Percentiles rank a stretch among this genome's conserved stretches.
Conservation (phyloP, 2,888 invertebrate genomes). For the Melipona bicolor region DNA sequence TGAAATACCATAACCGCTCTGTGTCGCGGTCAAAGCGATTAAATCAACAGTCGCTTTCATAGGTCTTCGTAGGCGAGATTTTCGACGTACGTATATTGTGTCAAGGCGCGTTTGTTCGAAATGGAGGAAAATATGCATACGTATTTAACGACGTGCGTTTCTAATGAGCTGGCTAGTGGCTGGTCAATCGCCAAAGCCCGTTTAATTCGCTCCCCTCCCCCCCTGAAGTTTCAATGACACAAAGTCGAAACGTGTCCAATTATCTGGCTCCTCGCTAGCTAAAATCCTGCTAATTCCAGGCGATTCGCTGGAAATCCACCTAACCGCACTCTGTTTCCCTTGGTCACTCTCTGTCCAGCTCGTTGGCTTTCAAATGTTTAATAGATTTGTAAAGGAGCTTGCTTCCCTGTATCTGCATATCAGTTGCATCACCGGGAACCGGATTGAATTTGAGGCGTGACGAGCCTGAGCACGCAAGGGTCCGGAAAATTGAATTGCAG, state of each 20-base stretch:
- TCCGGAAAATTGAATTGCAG: constrained; percentile 69
- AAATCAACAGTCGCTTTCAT: background rate
- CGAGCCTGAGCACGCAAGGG: constrained; percentile 55
- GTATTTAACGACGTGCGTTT: background rate
- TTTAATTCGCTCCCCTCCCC: constrained; percentile 28
- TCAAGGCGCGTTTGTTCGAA: background rate
- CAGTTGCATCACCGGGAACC: constrained; percentile 71
- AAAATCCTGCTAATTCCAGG: background rate
- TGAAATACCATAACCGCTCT: background rate
- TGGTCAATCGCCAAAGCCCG: background rate
- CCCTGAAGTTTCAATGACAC: constrained; percentile 13
- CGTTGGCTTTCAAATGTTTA: constrained; percentile 22
- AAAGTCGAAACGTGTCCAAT: constrained; percentile 50
- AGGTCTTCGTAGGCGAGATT: background rate
- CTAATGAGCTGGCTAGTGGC: background rate
- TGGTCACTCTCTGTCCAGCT: background rate
- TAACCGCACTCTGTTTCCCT: background rate
- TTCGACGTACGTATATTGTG: background rate
- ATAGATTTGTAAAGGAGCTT: constrained; percentile 50
- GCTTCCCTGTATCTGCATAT: constrained; percentile 54
- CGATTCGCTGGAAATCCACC: background rate
- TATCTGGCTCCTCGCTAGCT: constrained; percentile 46
- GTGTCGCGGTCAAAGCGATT: background rate
- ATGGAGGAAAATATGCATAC: background rate
- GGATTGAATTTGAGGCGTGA: constrained; percentile 51